phyloP scores from a whole-genome alignment of 2,113 vertebrate species.

The Phycodurus eques region DNA sequence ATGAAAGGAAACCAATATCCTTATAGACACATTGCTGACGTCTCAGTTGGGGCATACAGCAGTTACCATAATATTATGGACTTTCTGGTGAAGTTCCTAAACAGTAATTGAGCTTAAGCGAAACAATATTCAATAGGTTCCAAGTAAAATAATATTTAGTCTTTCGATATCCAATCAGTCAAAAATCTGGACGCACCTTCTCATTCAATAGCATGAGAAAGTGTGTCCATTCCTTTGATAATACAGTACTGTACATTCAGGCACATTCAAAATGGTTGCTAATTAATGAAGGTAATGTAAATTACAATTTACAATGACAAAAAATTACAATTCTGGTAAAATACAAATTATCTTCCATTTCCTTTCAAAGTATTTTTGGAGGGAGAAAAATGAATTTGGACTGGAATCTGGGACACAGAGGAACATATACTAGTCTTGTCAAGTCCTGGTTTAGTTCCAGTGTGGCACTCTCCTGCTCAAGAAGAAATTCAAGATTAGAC shows the following conservation, averaged over 20 bases:
- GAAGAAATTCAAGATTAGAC: neutral
- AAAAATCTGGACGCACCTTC: neutral
- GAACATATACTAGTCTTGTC: neutral
- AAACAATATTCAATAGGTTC: slow-evolving; percentile 23
- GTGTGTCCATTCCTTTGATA: too few relatives aligned
- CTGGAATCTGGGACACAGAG: neutral
- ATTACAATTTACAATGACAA: too few relatives aligned
- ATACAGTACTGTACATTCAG: too few relatives aligned
- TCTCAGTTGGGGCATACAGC: slow-evolving; percentile 4
- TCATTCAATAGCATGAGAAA: too few relatives aligned
- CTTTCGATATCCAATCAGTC: neutral
- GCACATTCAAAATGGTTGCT: too few relatives aligned
- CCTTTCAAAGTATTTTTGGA: neutral
- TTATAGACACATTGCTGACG: slow-evolving; percentile 33
- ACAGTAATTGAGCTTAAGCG: slow-evolving; percentile 3
- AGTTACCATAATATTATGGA: slow-evolving; percentile 29
- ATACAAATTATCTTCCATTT: neutral
- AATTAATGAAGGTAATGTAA: too few relatives aligned
- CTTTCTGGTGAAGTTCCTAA: slow-evolving; percentile 20
- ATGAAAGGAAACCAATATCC: slow-evolving; percentile 43
- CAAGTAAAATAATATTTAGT: neutral
- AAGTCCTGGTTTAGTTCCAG: neutral
- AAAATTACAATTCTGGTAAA: too few relatives aligned
- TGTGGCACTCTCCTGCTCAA: neutral
- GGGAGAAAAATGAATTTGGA: neutral